These are phyloP conservation scores for Brachypalpus laphriformis DNA, from an alignment of 2,888 invertebrate genomes.

Conservation along the genomic window DNA sequence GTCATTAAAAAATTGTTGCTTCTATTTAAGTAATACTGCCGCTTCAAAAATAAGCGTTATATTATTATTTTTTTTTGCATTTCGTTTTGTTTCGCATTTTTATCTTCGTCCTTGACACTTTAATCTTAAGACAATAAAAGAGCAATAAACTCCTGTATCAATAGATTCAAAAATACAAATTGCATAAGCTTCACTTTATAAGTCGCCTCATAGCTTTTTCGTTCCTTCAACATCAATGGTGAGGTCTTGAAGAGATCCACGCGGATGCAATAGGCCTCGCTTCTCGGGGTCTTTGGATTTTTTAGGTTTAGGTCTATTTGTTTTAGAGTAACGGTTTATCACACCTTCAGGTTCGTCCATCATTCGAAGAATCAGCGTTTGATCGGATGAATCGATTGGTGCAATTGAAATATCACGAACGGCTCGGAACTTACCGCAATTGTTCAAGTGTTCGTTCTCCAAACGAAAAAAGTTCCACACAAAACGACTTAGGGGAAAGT, in stretches of 20 bases:
- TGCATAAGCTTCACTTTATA: neutral
- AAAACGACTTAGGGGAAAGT: conserved; percentile 87
- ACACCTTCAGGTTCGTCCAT: conserved; percentile 98
- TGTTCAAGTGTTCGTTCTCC: conserved; percentile 99
- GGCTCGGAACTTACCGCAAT: conserved; percentile 99
- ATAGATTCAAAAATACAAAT: conserved; percentile 33
- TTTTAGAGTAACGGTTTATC: conserved; percentile 87
- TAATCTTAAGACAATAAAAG: conserved; percentile 38
- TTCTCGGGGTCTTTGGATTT: conserved; percentile 86
- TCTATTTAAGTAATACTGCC: conserved; percentile 71
- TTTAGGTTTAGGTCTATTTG: conserved; percentile 85
- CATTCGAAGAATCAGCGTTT: conserved; percentile 94
- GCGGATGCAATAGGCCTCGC: conserved; percentile 84
- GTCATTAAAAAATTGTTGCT: conserved; percentile 30
- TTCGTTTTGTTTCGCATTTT: conserved; percentile 5
- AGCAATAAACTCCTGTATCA: conserved; percentile 2
- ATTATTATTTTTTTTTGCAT: conserved; percentile 24
- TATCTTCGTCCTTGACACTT: conserved; percentile 52
- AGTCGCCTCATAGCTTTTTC: conserved; percentile 78
- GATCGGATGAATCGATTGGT: conserved; percentile 96
- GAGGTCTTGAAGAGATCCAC: conserved; percentile 81
- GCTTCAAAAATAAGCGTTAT: conserved; percentile 68
- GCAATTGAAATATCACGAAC: conserved; percentile 98
- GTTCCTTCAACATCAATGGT: conserved; percentile 80
- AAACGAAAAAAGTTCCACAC: conserved; percentile 99